phyloP scores from a whole-genome alignment of 2,797 vertebrate species.

The Melanotaenia parkinsoni region DNA sequence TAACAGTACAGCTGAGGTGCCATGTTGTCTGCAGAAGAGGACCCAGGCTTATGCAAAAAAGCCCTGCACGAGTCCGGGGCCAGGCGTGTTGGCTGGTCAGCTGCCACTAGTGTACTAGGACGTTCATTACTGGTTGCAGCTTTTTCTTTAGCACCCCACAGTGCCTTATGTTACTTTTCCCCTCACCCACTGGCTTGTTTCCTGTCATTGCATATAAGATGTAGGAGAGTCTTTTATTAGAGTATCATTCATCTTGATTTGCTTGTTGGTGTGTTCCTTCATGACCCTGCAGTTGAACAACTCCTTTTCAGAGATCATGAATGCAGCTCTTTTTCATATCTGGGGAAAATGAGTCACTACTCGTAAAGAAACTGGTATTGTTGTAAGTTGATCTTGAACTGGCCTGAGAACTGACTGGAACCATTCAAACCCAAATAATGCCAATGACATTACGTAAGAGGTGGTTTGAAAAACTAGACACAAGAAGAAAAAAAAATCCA shows the following conservation, averaged over 20 bases:
- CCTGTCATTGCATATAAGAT: conserved; percentile 27
- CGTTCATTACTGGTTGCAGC: not conserved
- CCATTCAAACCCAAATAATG: conserved; percentile 20
- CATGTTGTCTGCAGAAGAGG: too few species aligned
- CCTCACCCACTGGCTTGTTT: conserved; percentile 43
- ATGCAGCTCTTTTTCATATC: conserved; percentile 48
- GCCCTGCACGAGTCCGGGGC: too few species aligned
- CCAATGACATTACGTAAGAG: conserved; percentile 22
- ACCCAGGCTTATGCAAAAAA: too few species aligned
- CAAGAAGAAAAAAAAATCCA: conserved; percentile 20
- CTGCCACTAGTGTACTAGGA: conserved; percentile 10
- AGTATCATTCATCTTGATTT: conserved; percentile 31
- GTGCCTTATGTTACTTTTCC: conserved; percentile 33
- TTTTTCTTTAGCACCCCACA: conserved; percentile 25
- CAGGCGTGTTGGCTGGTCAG: not conserved
- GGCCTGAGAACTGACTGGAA: conserved; percentile 28
- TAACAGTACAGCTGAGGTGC: too few species aligned
- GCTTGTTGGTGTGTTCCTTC: conserved; percentile 33
- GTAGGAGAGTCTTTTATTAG: conserved; percentile 23
- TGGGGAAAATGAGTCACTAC: conserved; percentile 52
- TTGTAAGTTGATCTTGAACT: conserved; percentile 18
- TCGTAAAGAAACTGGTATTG: conserved; percentile 25
- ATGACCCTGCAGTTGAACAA: conserved; percentile 24
- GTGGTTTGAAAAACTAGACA: conserved; percentile 1
- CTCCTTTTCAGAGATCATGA: conserved; percentile 39